Percentiles rank a stretch among this genome's conserved stretches.
These are phyloP conservation scores for Zonotrichia leucophrys DNA, from an alignment of 2,113 vertebrate species.

Conservation along the genomic window DNA sequence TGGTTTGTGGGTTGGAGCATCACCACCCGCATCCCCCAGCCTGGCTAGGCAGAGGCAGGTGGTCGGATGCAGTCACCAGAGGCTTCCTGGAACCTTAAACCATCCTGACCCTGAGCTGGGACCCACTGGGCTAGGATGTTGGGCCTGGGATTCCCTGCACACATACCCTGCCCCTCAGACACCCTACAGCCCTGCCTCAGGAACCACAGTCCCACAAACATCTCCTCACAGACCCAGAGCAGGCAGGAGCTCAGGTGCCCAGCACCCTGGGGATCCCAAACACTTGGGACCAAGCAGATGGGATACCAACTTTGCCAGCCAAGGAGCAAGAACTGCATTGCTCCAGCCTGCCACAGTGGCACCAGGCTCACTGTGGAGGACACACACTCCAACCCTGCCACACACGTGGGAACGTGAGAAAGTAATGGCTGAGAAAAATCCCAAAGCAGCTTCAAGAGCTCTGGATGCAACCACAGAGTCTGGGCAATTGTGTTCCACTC, in stretches of 20 bases:
- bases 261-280: background rate
- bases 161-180: background rate
- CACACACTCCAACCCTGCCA: background rate
- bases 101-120: background rate
- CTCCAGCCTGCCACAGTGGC: accelerated
- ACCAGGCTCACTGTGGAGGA: background rate
- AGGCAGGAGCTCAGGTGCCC: background rate
- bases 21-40: background rate
- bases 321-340: accelerated
- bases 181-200: accelerated
- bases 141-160: background rate
- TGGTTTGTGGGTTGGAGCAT: background rate
- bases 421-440: background rate
- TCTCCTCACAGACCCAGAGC: background rate
- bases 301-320: background rate
- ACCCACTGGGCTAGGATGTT: background rate
- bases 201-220: background rate
- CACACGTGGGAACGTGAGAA: accelerated
- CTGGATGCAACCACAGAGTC: background rate
- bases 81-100: background rate
- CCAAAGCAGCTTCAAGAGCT: background rate
- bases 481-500: background rate
- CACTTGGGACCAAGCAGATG: background rate
- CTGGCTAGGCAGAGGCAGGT: background rate
- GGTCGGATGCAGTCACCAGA: accelerated